A percentile compares a stretch with the other conserved stretches of the same genome.
phyloP scores from a whole-genome alignment of 2,888 invertebrate species.

The Drosophila barbarae region DNA sequence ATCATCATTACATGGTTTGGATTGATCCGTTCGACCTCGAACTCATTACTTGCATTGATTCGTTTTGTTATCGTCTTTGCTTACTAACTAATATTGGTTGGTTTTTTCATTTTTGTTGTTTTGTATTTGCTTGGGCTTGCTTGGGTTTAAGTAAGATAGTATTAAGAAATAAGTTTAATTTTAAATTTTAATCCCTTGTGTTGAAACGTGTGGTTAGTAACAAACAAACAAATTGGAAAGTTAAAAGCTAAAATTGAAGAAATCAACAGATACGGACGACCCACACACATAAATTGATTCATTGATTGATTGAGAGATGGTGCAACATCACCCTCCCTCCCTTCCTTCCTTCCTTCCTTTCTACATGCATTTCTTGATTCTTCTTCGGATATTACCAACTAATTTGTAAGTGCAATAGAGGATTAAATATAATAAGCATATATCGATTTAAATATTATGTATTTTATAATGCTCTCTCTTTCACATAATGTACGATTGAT shows the following conservation, averaged over 20 bases:
- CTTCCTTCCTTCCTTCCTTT: no score
- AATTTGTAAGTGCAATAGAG: conserved; percentile 53
- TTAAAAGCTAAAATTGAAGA: conserved; percentile 24
- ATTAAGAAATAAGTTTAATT: conserved; percentile 62
- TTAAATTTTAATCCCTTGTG: conserved; percentile 76
- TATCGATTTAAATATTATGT: conserved; percentile 46
- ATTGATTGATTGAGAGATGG: conserved; percentile 3
- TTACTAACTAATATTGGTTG: conserved; percentile 34
- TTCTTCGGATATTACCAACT: conserved; percentile 43
- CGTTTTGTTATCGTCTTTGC: conserved; percentile 18
- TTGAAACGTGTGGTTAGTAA: conserved; percentile 57
- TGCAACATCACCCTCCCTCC: conserved; percentile 9
- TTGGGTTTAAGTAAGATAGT: conserved; percentile 40
- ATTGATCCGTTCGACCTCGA: conserved; percentile 27
- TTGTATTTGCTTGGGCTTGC: conserved; percentile 22
- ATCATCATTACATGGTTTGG: conserved; percentile 20
- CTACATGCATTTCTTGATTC: conserved; percentile 4
- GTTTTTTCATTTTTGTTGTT: conserved; percentile 4
- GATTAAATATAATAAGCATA: conserved; percentile 28
- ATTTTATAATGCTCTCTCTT: conserved; percentile 61
- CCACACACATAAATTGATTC: conserved; percentile 15
- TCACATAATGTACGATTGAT: conserved; percentile 43
- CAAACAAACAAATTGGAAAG: conserved; percentile 43
- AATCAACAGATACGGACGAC: conserved; percentile 19
- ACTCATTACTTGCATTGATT: conserved; percentile 39